These are phyloP conservation scores for Coenonympha arcania DNA, from an alignment of 2,888 invertebrate genomes.

Conservation along the genomic window DNA sequence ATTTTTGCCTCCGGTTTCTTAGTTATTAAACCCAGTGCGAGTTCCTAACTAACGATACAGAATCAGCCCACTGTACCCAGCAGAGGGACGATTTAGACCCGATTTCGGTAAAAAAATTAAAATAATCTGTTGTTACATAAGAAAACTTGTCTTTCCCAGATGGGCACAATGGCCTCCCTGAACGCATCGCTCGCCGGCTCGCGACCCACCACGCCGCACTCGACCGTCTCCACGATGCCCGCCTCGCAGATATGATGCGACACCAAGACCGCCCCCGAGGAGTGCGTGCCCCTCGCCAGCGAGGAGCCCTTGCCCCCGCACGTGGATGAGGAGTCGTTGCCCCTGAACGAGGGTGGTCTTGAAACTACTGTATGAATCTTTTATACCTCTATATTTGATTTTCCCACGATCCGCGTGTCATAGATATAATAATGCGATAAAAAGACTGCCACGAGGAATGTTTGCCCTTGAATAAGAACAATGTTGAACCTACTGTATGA, in stretches of 20 bases:
- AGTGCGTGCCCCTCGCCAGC: constrained; percentile 2
- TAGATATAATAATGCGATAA: too few relatives aligned
- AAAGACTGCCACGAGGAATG: not conserved
- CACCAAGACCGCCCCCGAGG: constrained; percentile 7
- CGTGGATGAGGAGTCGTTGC: not conserved
- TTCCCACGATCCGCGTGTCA: too few relatives aligned
- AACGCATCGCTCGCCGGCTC: constrained; percentile 91
- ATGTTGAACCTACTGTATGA: too few relatives aligned
- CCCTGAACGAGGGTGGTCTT: constrained; percentile 28
- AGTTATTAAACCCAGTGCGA: too few relatives aligned
- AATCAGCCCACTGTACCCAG: too few relatives aligned
- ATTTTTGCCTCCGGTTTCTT: too few relatives aligned
- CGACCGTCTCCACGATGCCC: constrained; percentile 91
- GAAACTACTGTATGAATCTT: constrained; percentile 41
- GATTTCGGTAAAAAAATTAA: too few relatives aligned
- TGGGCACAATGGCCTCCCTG: constrained; percentile 93
- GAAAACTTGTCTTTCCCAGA: constrained; percentile 75
- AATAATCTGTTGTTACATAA: too few relatives aligned
- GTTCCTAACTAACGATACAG: too few relatives aligned
- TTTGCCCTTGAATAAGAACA: too few relatives aligned
- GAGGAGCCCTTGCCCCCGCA: not conserved
- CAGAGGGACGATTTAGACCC: too few relatives aligned
- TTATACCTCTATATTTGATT: not conserved
- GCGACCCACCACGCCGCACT: constrained; percentile 91
- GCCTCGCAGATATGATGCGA: constrained; percentile 73